These are phyloP conservation scores for Pristionchus japonicus DNA, from an alignment of 2,888 invertebrate genomes.

Conservation along the genomic window DNA sequence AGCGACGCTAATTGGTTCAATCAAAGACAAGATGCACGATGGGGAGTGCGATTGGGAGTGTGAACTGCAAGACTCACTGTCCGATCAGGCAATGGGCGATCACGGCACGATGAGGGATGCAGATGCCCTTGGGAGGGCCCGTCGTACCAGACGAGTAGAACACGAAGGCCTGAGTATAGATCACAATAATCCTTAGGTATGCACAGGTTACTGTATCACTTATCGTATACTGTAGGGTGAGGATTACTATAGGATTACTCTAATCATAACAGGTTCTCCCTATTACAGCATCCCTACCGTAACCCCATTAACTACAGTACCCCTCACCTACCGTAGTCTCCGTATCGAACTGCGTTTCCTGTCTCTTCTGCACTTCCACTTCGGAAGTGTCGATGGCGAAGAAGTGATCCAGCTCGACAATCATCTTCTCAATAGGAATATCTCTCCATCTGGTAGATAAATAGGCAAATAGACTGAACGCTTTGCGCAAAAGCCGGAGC, in stretches of 20 bases:
- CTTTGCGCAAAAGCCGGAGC: no score
- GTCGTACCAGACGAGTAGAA: conserved; percentile 71
- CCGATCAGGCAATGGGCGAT: conserved; percentile 56
- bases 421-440: conserved; percentile 38
- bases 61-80: conserved; percentile 45
- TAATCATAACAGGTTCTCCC: no score
- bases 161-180: conserved; percentile 53
- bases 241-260: no score
- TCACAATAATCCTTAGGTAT: background rate
- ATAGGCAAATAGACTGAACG: background rate
- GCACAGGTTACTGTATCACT: no score
- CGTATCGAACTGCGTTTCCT: background rate
- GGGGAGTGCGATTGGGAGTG: no score
- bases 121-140: conserved; percentile 63
- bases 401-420: conserved; percentile 39
- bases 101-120: conserved; percentile 55
- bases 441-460: no score
- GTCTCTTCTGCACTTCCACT: background rate
- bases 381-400: background rate
- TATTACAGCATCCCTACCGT: no score
- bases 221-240: no score
- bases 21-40: no score
- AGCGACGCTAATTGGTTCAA: no score
- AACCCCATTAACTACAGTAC: background rate
- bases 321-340: conserved; percentile 40